Evolutionary conservation across 1,140 invertebrate species (phyloP).

Genomic region (Macrobrachium nipponense): DNA sequence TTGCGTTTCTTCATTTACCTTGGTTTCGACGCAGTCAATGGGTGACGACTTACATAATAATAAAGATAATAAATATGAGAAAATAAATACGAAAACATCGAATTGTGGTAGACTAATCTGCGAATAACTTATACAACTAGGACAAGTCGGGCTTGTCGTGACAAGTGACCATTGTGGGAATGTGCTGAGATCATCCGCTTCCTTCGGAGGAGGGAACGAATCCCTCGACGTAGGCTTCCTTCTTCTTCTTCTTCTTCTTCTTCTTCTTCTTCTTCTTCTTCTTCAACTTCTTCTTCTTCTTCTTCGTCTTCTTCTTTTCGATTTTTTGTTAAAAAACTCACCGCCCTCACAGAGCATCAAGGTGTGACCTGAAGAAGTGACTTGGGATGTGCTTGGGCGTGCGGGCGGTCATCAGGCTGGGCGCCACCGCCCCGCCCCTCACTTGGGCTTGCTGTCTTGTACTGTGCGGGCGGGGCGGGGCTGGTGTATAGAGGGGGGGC

Average conservation of each 20-base stretch:
- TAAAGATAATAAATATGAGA: slow-evolving; percentile 46
- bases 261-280: slow-evolving; percentile 18
- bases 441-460: slow-evolving; percentile 51
- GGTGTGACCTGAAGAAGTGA: slow-evolving; percentile 51
- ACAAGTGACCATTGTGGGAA: slow-evolving; percentile 52
- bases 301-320: slow-evolving; percentile 21
- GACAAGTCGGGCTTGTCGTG: slow-evolving; percentile 36
- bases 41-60: background rate
- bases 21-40: too few relatives aligned
- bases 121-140: slow-evolving; percentile 42
- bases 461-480: slow-evolving; percentile 54
- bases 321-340: background rate
- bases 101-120: slow-evolving; percentile 47
- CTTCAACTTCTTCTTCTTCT: slow-evolving; percentile 6
- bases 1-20: too few relatives aligned
- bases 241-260: slow-evolving; percentile 9
- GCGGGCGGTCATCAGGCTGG: slow-evolving; percentile 23
- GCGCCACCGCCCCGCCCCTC: slow-evolving; percentile 46
- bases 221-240: background rate
- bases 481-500: slow-evolving; percentile 40
- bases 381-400: slow-evolving; percentile 47
- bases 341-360: slow-evolving; percentile 27
- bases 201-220: too few relatives aligned
- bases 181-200: slow-evolving; percentile 54
- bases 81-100: slow-evolving; percentile 53